Evolutionary conservation across 2,888 invertebrate species (phyloP).

Genomic region (Eudemis profundana): DNA sequence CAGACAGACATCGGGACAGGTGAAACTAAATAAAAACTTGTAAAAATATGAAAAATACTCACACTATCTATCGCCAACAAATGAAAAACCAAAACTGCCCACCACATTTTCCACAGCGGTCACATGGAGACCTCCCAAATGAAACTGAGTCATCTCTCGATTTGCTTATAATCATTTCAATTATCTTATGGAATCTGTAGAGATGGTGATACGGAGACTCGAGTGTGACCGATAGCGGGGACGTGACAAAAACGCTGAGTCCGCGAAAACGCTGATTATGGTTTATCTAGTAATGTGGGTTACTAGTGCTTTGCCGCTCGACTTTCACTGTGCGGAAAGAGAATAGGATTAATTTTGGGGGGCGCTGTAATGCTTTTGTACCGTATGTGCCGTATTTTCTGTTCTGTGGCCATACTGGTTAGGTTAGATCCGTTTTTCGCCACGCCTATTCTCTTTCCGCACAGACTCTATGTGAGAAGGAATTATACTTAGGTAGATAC

Average conservation of each 20-base stretch:
- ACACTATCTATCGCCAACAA: conserved; percentile 52
- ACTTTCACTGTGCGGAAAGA: not conserved
- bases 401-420: no score
- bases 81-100: conserved; percentile 47
- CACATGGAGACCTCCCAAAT: conserved; percentile 36
- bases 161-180: conserved; percentile 11
- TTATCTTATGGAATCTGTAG: conserved; percentile 21
- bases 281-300: conserved; percentile 55
- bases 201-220: conserved; percentile 30
- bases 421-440: no score
- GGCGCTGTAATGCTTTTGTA: no score
- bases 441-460: no score
- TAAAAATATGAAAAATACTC: conserved; percentile 48
- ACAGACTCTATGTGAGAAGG: no score
- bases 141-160: conserved; percentile 9
- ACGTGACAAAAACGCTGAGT: conserved; percentile 46
- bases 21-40: no score
- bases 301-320: conserved; percentile 33
- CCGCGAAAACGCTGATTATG: conserved; percentile 28
- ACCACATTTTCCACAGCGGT: conserved; percentile 51
- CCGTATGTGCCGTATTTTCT: no score
- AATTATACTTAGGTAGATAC: no score
- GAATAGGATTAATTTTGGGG: no score
- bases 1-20: no score
- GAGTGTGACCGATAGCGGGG: conserved; percentile 43